Conservation (phyloP, 2,888 invertebrate genomes). For the Fragum fragum region DNA sequence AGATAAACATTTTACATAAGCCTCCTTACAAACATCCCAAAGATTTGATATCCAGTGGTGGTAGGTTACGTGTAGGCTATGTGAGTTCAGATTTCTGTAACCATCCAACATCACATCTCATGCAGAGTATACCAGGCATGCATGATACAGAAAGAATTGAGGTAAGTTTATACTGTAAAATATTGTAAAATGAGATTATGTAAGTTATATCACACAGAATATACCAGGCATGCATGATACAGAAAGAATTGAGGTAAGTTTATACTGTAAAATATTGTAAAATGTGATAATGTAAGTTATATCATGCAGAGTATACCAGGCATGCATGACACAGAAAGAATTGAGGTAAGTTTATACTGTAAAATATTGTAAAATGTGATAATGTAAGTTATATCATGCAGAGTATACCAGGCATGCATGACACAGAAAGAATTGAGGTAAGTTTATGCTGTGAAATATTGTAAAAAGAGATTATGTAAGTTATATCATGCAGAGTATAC, state of each 20-base stretch:
- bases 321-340: conserved; percentile 92
- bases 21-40: conserved; percentile 90
- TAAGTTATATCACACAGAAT: conserved; percentile 99
- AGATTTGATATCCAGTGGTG: conserved; percentile 73
- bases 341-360: conserved; percentile 91
- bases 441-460: conserved; percentile 11
- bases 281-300: no score
- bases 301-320: conserved; percentile 99
- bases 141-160: conserved; percentile 95
- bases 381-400: conserved; percentile 99
- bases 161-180: conserved; percentile 87
- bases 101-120: conserved; percentile 99
- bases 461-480: conserved; percentile 95
- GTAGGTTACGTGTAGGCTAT: conserved; percentile 96
- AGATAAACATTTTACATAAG: conserved; percentile 89
- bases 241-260: conserved; percentile 92
- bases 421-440: conserved; percentile 94
- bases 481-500: conserved; percentile 99
- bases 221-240: conserved; percentile 97
- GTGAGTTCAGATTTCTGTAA: conserved; percentile 99
- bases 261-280: background rate
- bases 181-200: conserved; percentile 91
- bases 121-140: conserved; percentile 99
- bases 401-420: conserved; percentile 97
- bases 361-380: no score